These are phyloP conservation scores for Hormaphis cornu DNA, from an alignment of 1,140 invertebrate species.

Conservation along the genomic window DNA sequence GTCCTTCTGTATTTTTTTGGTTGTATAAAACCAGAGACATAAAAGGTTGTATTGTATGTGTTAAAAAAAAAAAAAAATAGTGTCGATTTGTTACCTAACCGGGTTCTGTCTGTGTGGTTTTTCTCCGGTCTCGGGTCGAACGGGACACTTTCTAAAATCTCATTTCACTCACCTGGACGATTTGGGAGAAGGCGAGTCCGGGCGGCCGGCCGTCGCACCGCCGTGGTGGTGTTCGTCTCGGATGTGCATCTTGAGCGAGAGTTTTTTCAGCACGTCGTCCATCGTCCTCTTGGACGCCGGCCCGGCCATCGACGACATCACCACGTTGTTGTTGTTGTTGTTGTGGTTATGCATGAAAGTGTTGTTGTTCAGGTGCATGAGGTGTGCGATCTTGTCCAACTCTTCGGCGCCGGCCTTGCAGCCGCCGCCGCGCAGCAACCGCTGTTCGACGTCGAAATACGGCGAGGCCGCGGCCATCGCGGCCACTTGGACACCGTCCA, in stretches of 20 bases:
- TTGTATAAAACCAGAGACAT: no score
- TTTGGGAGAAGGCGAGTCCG: neutral
- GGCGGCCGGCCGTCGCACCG: neutral
- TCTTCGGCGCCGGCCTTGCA: neutral
- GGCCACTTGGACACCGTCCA: neutral
- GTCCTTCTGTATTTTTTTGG: no score
- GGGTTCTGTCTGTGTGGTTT: no score
- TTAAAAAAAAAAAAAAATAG: no score
- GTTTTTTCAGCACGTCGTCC: slow-evolving; percentile 74
- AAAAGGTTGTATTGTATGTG: no score
- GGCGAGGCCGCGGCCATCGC: neutral
- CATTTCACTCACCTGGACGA: neutral
- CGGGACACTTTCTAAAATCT: no score
- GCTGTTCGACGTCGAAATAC: slow-evolving; percentile 18
- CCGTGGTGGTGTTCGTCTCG: slow-evolving; percentile 5
- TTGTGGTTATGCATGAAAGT: slow-evolving; percentile 28
- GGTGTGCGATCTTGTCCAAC: neutral
- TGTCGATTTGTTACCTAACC: no score
- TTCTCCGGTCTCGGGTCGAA: no score
- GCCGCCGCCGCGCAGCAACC: neutral
- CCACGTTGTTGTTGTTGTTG: slow-evolving; percentile 9
- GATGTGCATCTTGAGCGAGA: slow-evolving; percentile 69
- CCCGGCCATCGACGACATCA: neutral
- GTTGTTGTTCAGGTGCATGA: slow-evolving; percentile 16
- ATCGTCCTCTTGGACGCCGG: slow-evolving; percentile 53